A percentile compares a stretch with the other conserved stretches of the same genome.
These are phyloP conservation scores for Labeo rohita DNA, from an alignment of 2,113 vertebrate genomes.

Conservation along the genomic window DNA sequence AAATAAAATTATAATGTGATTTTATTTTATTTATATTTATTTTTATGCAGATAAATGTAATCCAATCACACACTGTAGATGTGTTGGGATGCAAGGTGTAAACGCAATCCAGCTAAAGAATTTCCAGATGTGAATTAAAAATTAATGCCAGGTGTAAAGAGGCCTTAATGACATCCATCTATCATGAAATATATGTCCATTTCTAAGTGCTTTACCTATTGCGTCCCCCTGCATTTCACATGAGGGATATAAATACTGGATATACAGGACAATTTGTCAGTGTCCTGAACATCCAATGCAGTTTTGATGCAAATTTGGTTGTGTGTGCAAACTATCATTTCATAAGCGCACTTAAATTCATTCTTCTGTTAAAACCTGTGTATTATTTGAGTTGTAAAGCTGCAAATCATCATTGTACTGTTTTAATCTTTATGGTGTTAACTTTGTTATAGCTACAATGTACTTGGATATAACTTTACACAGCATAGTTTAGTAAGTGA, in stretches of 20 bases:
- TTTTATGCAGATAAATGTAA: neutral
- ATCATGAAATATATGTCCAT: constrained; percentile 10
- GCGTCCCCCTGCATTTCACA: neutral
- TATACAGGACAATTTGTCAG: neutral
- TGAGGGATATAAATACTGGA: neutral
- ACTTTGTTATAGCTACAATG: too few species aligned
- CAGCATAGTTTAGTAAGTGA: too few species aligned
- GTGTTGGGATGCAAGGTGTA: neutral
- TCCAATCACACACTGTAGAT: neutral
- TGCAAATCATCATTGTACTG: neutral
- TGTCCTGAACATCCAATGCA: neutral
- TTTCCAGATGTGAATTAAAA: neutral
- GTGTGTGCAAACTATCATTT: neutral
- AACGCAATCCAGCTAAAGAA: neutral
- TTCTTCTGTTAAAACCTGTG: neutral
- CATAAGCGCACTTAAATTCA: neutral
- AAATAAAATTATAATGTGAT: too few species aligned
- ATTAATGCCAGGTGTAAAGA: neutral
- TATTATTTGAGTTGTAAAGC: neutral
- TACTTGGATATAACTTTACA: too few species aligned
- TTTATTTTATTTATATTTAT: too few species aligned
- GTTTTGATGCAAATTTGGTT: neutral
- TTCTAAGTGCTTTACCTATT: neutral
- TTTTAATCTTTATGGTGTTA: neutral
- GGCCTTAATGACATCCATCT: neutral